Conservation (phyloP, 2,113 vertebrate genomes). For the Syngnathus typhle region DNA sequence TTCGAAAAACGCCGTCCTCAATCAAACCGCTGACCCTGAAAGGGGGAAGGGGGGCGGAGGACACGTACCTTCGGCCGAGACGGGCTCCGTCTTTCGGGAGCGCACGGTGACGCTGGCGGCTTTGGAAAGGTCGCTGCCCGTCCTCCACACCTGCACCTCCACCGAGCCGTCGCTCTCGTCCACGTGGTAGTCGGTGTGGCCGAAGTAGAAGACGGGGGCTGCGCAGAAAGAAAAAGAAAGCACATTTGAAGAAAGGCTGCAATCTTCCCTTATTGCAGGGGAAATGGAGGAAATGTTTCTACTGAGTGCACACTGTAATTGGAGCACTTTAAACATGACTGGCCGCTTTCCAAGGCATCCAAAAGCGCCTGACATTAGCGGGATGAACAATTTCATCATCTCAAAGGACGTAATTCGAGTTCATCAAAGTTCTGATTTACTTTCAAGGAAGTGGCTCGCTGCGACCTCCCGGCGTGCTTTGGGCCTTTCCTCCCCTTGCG, state of each 20-base stretch:
- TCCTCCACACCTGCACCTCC: slow-evolving; percentile 85
- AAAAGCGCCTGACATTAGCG: no score
- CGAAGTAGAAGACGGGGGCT: slow-evolving; percentile 90
- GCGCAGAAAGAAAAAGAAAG: slow-evolving; percentile 18
- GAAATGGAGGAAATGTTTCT: slow-evolving; percentile 29
- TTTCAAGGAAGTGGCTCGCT: no score
- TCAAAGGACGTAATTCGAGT: no score
- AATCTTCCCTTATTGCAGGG: slow-evolving; percentile 50
- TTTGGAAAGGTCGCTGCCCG: slow-evolving; percentile 84
- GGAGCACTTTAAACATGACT: slow-evolving; percentile 33
- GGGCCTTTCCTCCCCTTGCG: no score
- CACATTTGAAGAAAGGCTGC: slow-evolving; percentile 18
- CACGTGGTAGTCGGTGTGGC: slow-evolving; percentile 74
- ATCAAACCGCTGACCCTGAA: slow-evolving; percentile 12
- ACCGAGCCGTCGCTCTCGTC: slow-evolving; percentile 83
- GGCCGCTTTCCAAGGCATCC: slow-evolving; percentile 25
- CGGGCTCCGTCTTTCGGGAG: slow-evolving; percentile 81
- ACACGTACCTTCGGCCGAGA: slow-evolving; percentile 82
- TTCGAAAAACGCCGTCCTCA: slow-evolving; percentile 33
- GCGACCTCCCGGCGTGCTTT: no score
- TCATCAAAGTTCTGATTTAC: no score
- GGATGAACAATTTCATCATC: no score
- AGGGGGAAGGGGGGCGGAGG: not conserved
- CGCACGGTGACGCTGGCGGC: slow-evolving; percentile 81
- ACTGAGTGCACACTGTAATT: slow-evolving; percentile 45